Base-by-base conservation (phyloP, 2,888 invertebrate genomes). In the Allygus modestus region DNA sequence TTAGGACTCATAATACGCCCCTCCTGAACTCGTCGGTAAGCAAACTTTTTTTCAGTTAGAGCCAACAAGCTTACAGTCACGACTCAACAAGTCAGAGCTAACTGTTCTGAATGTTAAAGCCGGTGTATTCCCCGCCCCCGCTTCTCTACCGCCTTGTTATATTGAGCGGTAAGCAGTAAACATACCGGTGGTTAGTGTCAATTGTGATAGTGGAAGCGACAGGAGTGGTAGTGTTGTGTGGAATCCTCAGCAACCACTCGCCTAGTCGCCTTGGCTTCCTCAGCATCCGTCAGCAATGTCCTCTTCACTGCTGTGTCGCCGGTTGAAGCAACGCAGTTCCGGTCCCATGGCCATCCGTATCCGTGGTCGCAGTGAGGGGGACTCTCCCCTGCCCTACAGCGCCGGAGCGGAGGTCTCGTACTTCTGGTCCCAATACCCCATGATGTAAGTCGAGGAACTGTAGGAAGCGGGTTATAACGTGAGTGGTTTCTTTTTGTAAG, bases 341-440 rank as follows among this genome's bases (percentile, higher is more conserved):
- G 83, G 83, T 15, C 54, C 75, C 11, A 83, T 83, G 83, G 51
- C 75, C 1, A 75, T 83, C 54, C 73, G 71, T n/a, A 83, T 83
- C 46, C 23, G 83, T 20, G 20, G 75, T 9, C 46, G 83, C 11
- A 75, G 73, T 26, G 73, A 83, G n/a, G 54, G 75, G 20, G 41
- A 73, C 51, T 54, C 73, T 7, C 73, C 73, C 23, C 17, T 4
- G 20, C 73, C 83, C 2, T 37, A 81, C 15, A 69, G 61, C 26
- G 84, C 83, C 37, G 83, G 83, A 20, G 83, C 83, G 15, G 83
- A 83, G 54, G 83, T 83, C 5, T 83, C 83, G 0, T 81, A 81
- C 79, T 84, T 84, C 65, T 81, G 84, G 84, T 20, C 46, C 17
- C 33, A 61, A 23, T 84, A 84, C 79, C 79, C 84, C n/a, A 46